Percentiles rank a stretch among this genome's conserved stretches.
phyloP scores from a whole-genome alignment of 2,797 vertebrate species.

The Eospalax fontanierii region DNA sequence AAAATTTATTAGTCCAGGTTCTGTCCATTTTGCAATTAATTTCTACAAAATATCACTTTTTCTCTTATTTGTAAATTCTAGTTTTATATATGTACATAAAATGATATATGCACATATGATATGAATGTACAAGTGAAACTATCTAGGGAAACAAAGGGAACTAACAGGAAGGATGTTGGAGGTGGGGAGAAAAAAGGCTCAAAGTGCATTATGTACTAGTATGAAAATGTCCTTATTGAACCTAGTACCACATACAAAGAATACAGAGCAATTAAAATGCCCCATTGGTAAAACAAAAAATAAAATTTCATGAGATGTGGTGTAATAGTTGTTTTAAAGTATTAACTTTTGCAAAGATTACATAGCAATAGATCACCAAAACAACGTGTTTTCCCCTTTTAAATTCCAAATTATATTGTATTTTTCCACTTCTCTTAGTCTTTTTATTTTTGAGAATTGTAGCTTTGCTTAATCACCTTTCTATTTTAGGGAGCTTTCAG shows the following conservation, averaged over 20 bases:
- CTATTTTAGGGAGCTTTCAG: slow-evolving; percentile 12
- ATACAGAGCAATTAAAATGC: neutral
- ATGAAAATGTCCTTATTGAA: neutral
- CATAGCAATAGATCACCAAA: neutral
- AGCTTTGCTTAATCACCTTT: neutral
- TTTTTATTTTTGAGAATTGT: neutral
- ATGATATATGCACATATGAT: neutral
- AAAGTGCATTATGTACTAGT: neutral
- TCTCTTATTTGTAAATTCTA: neutral
- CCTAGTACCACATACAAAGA: neutral
- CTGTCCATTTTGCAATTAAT: no score
- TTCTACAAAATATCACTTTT: neutral
- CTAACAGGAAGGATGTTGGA: no score
- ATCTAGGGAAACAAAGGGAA: no score
- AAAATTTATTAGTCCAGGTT: no score
- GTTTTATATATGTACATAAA: neutral
- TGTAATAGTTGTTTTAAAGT: slow-evolving; percentile 13
- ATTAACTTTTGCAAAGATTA: neutral
- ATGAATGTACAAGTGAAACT: neutral
- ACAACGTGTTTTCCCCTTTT: neutral
- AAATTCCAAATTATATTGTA: neutral
- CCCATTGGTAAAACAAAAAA: neutral
- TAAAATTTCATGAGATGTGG: neutral
- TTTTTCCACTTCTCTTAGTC: neutral
- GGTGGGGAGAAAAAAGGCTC: neutral